A percentile compares a stretch with the other conserved stretches of the same genome.
Evolutionary conservation across 1,140 invertebrate genomes (phyloP).

Genomic region (Rhagoletis pomonella): DNA sequence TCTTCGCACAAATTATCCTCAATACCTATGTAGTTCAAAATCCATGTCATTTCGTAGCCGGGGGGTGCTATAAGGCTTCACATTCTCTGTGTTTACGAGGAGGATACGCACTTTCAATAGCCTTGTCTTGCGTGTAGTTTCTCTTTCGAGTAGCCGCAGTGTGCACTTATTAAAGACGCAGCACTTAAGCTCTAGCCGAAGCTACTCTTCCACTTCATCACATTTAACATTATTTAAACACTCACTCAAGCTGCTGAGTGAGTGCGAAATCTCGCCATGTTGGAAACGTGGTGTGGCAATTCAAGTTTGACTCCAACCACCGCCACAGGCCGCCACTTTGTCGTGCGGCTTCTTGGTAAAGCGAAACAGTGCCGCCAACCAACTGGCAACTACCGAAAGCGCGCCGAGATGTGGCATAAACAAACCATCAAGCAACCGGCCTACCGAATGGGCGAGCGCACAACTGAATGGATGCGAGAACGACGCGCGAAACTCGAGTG

Average conservation of each 20-base stretch:
- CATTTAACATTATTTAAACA: not conserved
- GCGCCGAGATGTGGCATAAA: constrained; percentile 8
- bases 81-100: too few species aligned
- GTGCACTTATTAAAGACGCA: not conserved
- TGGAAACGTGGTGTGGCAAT: not conserved
- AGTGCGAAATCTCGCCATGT: not conserved
- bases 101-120: not conserved
- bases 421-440: not conserved
- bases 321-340: not conserved
- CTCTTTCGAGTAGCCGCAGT: not conserved
- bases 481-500: constrained; percentile 63
- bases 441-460: constrained; percentile 3
- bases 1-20: too few species aligned
- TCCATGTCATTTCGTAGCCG: too few species aligned
- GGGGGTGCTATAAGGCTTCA: too few species aligned
- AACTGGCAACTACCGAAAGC: not conserved
- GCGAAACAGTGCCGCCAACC: constrained; percentile 2
- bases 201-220: not conserved
- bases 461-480: constrained; percentile 50
- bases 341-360: not conserved
- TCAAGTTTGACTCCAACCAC: not conserved
- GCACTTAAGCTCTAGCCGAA: not conserved
- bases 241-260: not conserved
- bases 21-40: too few species aligned
- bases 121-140: not conserved